Base-by-base conservation (phyloP, 2,888 invertebrate genomes). In the Rhagonycha fulva region DNA sequence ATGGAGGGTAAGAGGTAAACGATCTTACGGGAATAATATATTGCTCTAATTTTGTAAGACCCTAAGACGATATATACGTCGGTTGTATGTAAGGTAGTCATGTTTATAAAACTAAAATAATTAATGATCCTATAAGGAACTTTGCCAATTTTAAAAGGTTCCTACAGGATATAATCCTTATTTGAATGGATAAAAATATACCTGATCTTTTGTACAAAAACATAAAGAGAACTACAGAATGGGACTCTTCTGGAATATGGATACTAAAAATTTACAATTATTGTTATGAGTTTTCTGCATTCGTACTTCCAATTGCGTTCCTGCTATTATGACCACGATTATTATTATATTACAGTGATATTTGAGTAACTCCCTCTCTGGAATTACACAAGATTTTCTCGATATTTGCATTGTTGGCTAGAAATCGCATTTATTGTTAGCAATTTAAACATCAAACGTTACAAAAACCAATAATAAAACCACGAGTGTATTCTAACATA, bases 21-120 rank as follows among this genome's bases (percentile, higher is more conserved):
- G 76, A 74, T 76, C 76, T 70, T 74, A 73, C 73, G 70, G 71
- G 62, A 23, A 60, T 76, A 76, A 76, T 74, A 76, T 76, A 76
- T 76, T 73, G 68, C 76, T 73, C 76, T 76, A 76, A 76, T 76
- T 76, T 74, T 74, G 68, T 71, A 71, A 73, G 76, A 76, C 73
- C 71, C 70, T 73, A 28, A 62, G 74, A 73, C 32, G 73, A 71
- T 71, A 68, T 76, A 74, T 71, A 74, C 74, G 73, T 68, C 68
- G 73, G 71, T 74, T 62, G 72, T 68, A 70, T 72, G 71, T 70
- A 72, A 72, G 77, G 74, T 74, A 74, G 77, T 77, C 74, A 76
- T 74, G 74, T 77, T 77, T 77, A 77, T 77, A 77, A 77, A 77
- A 75, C 77, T 75, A 62, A 67, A 66, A 68, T 77, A 77, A 75